Base-by-base conservation (phyloP, 1,140 invertebrate species). In the Panulirus ornatus region DNA sequence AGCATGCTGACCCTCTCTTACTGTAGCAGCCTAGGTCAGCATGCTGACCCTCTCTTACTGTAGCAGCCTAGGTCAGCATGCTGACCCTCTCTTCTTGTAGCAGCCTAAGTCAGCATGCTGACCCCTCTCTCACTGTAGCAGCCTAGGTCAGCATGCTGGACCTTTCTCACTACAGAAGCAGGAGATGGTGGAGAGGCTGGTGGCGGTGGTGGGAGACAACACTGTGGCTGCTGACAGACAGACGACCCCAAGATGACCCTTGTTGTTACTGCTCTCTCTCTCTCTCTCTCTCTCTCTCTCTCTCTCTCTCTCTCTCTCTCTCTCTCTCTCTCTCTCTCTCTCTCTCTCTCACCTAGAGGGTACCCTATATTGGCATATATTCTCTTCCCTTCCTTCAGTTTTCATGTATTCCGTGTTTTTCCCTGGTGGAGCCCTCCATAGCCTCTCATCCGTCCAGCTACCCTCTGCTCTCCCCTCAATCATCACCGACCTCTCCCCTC, bases 311-410 rank as follows among this genome's bases (percentile, higher is more conserved):
- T 40, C 30, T 66, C 79, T 82, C 47, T 58, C 79, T 82, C 79
- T 82, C 79, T 82, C 81, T 83, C 81, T 63, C 51, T 83, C 81
- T 83, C 81, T 79, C 42, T 79, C 76, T 79, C 76, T 79, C 76
- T 79, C 76, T 79, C 44, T 79, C 76, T 79, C 16, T 79, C 22
- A 51, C 44, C 34, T 27, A n/a, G 34, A 42, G 34, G 40, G 19
- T 76, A 27, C 27, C 38, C 14, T 27, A 42, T 47, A 40, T 75
- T 76, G 73, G 36, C 73, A 76, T 47, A 40, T 22, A n/a, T 66
- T 66, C 58, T 66, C 58, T 66, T 66, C 58, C 58, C 58, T 27
- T 66, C 58, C 30, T 66, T n/a, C 58, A 66, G 58, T 66, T 66
- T 66, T 66, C 58, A 30, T 30, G 58, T 66, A 27, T 66, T 30